phyloP scores from a whole-genome alignment of 2,797 vertebrate genomes.

The Vireo griseus region DNA sequence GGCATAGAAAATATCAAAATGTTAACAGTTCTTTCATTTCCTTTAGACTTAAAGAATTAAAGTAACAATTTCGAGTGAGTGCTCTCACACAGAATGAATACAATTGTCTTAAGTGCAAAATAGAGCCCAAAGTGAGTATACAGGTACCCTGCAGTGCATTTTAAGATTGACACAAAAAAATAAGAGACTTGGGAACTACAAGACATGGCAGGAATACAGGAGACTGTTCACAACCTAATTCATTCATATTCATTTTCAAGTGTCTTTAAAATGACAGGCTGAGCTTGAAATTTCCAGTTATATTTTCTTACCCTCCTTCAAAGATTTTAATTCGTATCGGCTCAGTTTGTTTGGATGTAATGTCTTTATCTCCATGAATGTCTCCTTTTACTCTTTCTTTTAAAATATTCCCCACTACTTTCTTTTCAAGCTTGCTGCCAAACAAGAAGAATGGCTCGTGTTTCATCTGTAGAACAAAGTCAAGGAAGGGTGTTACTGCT shows the following conservation, averaged over 20 bases:
- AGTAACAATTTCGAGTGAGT: not conserved
- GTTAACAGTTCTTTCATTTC: not conserved
- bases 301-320: constrained; percentile 94
- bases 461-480: constrained; percentile 84
- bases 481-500: constrained; percentile 60
- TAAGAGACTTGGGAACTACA: not conserved
- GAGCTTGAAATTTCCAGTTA: constrained; percentile 40
- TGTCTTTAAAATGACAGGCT: constrained; percentile 14
- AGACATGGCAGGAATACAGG: not conserved
- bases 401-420: constrained; percentile 86
- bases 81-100: not conserved
- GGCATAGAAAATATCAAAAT: not conserved
- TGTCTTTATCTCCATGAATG: constrained; percentile 90
- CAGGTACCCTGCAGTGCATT: not conserved
- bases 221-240: constrained; percentile 7
- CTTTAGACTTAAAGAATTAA: not conserved
- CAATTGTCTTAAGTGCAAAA: constrained; percentile 4
- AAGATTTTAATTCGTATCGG: constrained; percentile 98
- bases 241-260: not conserved
- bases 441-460: constrained; percentile 90
- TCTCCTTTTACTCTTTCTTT: constrained; percentile 94
- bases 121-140: not conserved
- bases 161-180: constrained; percentile 16
- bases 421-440: constrained; percentile 87
- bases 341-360: constrained; percentile 85